These are phyloP conservation scores for Petrocephalus schoutedeni DNA, from an alignment of 2,797 vertebrate species.

Conservation along the genomic window DNA sequence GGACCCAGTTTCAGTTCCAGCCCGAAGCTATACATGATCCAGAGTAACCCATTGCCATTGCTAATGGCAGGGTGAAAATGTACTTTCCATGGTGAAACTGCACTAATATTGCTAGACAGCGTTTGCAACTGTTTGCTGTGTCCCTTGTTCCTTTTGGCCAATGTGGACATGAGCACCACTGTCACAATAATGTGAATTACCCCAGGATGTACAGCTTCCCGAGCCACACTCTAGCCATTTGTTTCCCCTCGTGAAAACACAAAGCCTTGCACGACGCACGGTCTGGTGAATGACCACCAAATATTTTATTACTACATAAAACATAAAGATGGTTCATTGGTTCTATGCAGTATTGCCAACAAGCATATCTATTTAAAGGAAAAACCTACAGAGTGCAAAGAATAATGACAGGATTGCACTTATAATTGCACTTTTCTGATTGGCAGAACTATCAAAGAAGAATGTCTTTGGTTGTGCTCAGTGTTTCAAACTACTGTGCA, in stretches of 20 bases:
- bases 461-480: not conserved
- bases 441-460: not conserved
- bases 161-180: not conserved
- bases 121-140: not conserved
- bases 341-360: not conserved
- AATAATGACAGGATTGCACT: not conserved
- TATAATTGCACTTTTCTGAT: not conserved
- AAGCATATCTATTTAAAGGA: not conserved
- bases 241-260: not conserved
- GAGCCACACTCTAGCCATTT: not conserved
- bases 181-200: not conserved
- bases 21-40: not conserved
- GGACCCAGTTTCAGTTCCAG: constrained; percentile 8
- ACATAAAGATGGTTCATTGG: not conserved
- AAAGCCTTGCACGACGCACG: not conserved
- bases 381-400: not conserved
- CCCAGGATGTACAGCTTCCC: not conserved
- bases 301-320: not conserved
- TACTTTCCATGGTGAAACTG: not conserved
- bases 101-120: not conserved
- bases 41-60: constrained; percentile 10
- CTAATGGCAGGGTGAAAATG: constrained; percentile 19
- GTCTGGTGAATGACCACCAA: not conserved
- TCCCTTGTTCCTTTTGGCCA: constrained; percentile 8
- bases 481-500: not conserved